Evolutionary conservation across 2,113 vertebrate genomes (phyloP).

Genomic region (Gobio gobio): DNA sequence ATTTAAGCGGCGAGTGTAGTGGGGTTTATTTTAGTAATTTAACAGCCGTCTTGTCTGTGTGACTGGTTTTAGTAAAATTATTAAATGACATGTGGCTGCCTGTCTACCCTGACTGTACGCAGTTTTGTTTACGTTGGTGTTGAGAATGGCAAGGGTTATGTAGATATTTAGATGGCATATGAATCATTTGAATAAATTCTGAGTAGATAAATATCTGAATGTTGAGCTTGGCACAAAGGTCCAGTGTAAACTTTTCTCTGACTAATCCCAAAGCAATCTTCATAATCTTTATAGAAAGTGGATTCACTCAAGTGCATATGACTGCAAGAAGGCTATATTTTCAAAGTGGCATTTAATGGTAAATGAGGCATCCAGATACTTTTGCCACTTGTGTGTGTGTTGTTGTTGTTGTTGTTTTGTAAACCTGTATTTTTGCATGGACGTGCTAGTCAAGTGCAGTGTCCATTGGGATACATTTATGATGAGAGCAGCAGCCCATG

Average conservation of each 20-base stretch:
- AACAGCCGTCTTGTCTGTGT: background rate
- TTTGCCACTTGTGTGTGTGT: background rate
- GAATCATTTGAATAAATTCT: slow-evolving; percentile 26
- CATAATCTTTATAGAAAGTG: background rate
- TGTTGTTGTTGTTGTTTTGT: background rate
- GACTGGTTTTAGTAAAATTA: background rate
- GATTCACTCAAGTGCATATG: background rate
- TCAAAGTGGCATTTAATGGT: background rate
- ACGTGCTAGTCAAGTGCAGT: background rate
- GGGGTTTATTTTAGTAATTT: background rate
- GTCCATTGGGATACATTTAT: no score
- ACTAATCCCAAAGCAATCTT: background rate
- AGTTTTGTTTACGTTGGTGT: background rate
- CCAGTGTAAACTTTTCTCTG: slow-evolving; percentile 3
- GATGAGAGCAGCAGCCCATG: no score
- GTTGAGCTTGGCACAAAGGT: slow-evolving; percentile 15
- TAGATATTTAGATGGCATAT: slow-evolving; percentile 31
- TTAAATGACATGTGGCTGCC: background rate
- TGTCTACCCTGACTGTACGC: background rate
- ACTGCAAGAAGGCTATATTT: background rate
- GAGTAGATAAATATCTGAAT: background rate
- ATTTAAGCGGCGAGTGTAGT: background rate
- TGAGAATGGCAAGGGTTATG: slow-evolving; percentile 51
- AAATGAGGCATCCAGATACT: background rate
- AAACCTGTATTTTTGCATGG: background rate